Percentiles rank a stretch among this genome's conserved stretches.
Conservation (phyloP, 2,888 invertebrate genomes). For the Anticlea derivata region DNA sequence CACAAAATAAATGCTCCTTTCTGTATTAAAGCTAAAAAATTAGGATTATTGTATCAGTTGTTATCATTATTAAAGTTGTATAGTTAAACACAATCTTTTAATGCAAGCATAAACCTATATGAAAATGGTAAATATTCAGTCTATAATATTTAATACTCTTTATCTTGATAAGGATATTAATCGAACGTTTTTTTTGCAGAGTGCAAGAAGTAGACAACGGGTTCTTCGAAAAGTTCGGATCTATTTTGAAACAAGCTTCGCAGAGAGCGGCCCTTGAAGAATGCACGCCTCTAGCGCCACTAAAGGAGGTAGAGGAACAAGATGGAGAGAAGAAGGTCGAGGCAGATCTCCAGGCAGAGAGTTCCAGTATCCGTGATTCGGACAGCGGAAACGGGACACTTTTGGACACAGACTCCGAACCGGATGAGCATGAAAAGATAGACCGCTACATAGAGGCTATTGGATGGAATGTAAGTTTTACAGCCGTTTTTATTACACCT, state of each 20-base stretch:
- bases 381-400: slow-evolving; percentile 83
- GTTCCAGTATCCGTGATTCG: slow-evolving; percentile 62
- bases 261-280: slow-evolving; percentile 83
- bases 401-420: slow-evolving; percentile 87
- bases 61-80: slow-evolving; percentile 16
- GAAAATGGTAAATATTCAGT: slow-evolving; percentile 20
- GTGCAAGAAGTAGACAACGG: slow-evolving; percentile 92
- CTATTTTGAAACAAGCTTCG: slow-evolving; percentile 86
- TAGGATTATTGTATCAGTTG: slow-evolving; percentile 4
- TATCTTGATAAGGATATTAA: background rate
- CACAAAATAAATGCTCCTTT: background rate
- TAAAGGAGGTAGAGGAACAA: slow-evolving; percentile 71
- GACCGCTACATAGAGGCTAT: slow-evolving; percentile 86
- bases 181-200: slow-evolving; percentile 75
- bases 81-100: slow-evolving; percentile 10
- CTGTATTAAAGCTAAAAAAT: background rate
- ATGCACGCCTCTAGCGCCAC: slow-evolving; percentile 80
- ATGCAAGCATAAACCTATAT: background rate
- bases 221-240: slow-evolving; percentile 93
- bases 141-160: background rate
- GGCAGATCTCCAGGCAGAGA: slow-evolving; percentile 65
- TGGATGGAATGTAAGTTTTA: slow-evolving; percentile 89
- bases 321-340: slow-evolving; percentile 70
- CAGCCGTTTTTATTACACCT: slow-evolving; percentile 34
- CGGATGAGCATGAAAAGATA: slow-evolving; percentile 85